Base-by-base conservation (phyloP, 2,888 invertebrate genomes). In the Eulithis testata region DNA sequence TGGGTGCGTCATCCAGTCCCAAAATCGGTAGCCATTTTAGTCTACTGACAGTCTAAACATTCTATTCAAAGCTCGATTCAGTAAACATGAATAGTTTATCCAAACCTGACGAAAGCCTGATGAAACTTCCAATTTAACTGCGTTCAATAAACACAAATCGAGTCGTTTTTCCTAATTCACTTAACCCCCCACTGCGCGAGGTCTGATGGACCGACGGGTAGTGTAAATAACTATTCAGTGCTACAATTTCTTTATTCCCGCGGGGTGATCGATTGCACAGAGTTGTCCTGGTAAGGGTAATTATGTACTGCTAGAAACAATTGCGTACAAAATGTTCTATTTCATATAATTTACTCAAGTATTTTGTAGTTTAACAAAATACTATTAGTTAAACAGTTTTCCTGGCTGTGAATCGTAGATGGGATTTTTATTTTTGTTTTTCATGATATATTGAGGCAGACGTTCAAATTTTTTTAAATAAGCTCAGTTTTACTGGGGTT, bases 161-260 rank as follows among this genome's bases (percentile, higher is more conserved):
- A 79, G 73, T 81, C 80, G 79, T 81, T 84, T 84, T 82, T 80
- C 79, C 80, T 85, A 82, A 84, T 53, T 53, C 37, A 53, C 37
- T 53, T 53, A 53, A 53, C 53, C 53, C 53, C 53, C 53, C 53
- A 14, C 70, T 40, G 53, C 52, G 69, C 59, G 66, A 60, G 63
- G 68, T 54, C 79, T 64, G 73, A 63, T 70, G 65, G 75, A 58
- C 69, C 69, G 64, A 65, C 63, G 60, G 56, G 60, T 40, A 50
- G 36, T 44, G 37, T 49, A 56, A 21, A 40, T 49, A 53, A 57
- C 43, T 40, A 57, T 63, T 21, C 61, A 60, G 64, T 70, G 67
- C 73, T 74, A 40, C 58, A 21, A 40, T 49, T 40, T 27, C 47
- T 59, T 36, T 9, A 11, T 12, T 9, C 58, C 56, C 12, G 50